phyloP scores from a whole-genome alignment of 1,140 invertebrate genomes.

The Eulimnadia texana region DNA sequence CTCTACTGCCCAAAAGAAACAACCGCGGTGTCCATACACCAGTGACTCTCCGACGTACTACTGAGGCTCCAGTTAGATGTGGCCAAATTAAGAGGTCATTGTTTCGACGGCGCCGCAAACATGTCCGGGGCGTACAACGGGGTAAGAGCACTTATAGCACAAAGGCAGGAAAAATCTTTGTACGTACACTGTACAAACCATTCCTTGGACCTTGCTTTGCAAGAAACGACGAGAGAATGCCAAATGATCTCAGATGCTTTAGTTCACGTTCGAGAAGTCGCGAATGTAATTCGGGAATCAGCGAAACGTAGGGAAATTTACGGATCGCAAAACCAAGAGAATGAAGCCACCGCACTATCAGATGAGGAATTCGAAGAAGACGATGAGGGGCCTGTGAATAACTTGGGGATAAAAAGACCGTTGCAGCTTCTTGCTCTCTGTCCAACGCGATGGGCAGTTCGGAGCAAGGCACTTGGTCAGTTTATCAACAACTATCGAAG shows the following conservation, averaged over 20 bases:
- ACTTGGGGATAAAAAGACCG: not conserved
- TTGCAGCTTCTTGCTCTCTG: not conserved
- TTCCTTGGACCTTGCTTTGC: not conserved
- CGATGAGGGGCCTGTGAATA: not conserved
- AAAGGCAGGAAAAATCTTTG: not conserved
- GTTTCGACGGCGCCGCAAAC: not conserved
- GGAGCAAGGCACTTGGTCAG: not conserved
- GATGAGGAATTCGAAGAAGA: not conserved
- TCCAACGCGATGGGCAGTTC: not conserved
- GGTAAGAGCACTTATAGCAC: not conserved
- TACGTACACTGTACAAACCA: not conserved
- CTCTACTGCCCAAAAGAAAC: not conserved
- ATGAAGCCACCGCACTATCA: not conserved
- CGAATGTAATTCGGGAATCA: not conserved
- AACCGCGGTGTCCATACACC: not conserved
- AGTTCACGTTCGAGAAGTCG: not conserved
- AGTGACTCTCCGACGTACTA: not conserved
- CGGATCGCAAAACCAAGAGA: not conserved
- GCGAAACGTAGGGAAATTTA: not conserved
- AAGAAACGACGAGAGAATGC: not conserved
- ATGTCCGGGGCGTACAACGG: not conserved
- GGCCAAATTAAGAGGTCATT: not conserved
- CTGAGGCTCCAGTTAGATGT: not conserved
- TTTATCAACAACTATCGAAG: not conserved
- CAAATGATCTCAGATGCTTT: not conserved